Conservation (phyloP, 2,113 vertebrate species). For the Tychaedon coryphoeus region DNA sequence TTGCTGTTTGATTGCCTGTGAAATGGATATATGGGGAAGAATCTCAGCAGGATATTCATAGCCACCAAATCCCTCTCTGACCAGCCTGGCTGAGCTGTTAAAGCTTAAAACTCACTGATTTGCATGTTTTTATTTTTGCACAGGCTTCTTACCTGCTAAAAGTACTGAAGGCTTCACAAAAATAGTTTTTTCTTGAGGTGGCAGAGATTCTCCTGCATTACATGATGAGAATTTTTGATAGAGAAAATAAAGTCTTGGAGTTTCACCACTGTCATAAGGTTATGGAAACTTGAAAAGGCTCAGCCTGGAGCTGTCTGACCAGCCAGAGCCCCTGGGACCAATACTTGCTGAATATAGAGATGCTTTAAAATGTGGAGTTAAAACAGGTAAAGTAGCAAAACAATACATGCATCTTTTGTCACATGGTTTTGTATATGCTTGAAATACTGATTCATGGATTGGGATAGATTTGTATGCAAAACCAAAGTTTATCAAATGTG, state of each 20-base stretch:
- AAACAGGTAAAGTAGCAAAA: slow-evolving; percentile 60
- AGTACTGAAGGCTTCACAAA: slow-evolving; percentile 54
- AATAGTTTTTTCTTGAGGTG: slow-evolving; percentile 66
- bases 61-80: neutral
- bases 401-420: neutral
- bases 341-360: slow-evolving; percentile 71
- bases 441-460: neutral
- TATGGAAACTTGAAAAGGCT: slow-evolving; percentile 72
- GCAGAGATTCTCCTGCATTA: slow-evolving; percentile 68
- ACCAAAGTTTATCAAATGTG: neutral
- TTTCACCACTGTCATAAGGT: slow-evolving; percentile 75
- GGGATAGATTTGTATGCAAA: neutral
- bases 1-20: neutral
- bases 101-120: neutral
- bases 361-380: slow-evolving; percentile 73
- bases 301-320: slow-evolving; percentile 64
- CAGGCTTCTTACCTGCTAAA: slow-evolving; percentile 69
- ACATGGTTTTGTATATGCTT: neutral
- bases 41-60: neutral
- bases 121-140: neutral
- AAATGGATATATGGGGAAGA: neutral
- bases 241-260: slow-evolving; percentile 71
- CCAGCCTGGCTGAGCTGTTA: neutral
- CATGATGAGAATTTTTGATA: slow-evolving; percentile 61
- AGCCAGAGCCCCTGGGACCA: slow-evolving; percentile 69